Evolutionary conservation across 1,140 invertebrate genomes (phyloP).

Genomic region (Cephus cinctus): DNA sequence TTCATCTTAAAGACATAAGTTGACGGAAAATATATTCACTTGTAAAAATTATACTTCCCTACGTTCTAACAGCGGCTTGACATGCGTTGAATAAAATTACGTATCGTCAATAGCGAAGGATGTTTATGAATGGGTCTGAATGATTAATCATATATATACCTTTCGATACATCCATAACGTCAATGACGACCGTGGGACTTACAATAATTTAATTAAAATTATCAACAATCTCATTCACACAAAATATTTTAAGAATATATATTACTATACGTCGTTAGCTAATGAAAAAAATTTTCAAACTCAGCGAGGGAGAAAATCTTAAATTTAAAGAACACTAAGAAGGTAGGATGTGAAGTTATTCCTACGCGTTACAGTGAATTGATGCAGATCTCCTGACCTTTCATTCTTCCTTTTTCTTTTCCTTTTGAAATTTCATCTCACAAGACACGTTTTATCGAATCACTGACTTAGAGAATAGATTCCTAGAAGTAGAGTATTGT

Average conservation of each 20-base stretch:
- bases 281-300: constrained; percentile 13
- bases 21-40: neutral
- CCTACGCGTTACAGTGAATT: neutral
- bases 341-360: constrained; percentile 15
- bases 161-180: neutral
- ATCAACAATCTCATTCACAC: constrained; percentile 11
- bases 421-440: constrained; percentile 6
- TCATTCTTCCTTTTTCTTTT: neutral
- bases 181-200: neutral
- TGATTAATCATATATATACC: neutral
- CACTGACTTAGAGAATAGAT: constrained; percentile 15
- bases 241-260: constrained; percentile 8
- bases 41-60: neutral
- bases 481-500: constrained; percentile 14
- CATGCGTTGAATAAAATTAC: neutral
- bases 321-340: constrained; percentile 35
- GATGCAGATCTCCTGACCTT: neutral
- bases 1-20: neutral
- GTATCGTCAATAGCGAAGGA: neutral
- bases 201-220: constrained; percentile 15
- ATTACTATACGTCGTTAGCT: constrained; percentile 9
- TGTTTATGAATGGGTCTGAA: neutral
- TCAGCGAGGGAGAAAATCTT: constrained; percentile 26
- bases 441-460: constrained; percentile 15
- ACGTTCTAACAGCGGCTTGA: neutral